Base-by-base conservation (phyloP, 2,113 vertebrate species). In the Tachysurus fulvidraco region DNA sequence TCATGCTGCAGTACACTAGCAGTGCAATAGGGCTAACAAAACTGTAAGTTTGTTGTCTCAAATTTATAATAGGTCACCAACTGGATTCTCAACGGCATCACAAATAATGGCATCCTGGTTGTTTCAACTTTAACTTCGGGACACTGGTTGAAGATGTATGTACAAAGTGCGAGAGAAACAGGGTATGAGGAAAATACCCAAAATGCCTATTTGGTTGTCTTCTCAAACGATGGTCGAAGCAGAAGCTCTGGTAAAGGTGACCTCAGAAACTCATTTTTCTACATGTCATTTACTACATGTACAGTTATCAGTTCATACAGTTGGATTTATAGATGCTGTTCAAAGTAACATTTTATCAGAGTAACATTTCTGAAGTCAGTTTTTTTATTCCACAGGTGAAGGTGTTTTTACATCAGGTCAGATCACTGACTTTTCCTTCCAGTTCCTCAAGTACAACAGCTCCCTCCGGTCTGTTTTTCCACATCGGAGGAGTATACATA, bases 141-240 rank as follows among this genome's bases (percentile, higher is more conserved):
- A 11, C 82, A 85, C 1, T 92, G 90, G 89, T 83, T 93, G 88
- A 92, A 94, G 55, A 90, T 93, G 1, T 77, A 83, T 23, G 67
- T 88, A 17, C 79, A 81, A 6, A 81, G 90, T 8, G 90, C 89
- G 5, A 85, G 87, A 88, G 88, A 69, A 30, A 36, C 25, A 28
- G 85, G 90, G 54, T 87, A 81, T 65, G 90, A 89, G 1, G 91
- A 92, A 25, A 93, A 90, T 2, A 93, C 36, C 36, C 36, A 36
- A 36, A 36, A 91, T 0, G 92, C 94, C 44, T 95, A 95, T 83
- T 91, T 97, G 86, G 94, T 96, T 8, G 90, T 96, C 79, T 96
- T 95, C 92, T 97, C 94, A 5, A 93, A 96, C 1, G 96, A 96
- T 3, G 92, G 90, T 46, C 91, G 89, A 85, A 80, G 81, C 5